Conservation (phyloP, 2,113 vertebrate genomes). For the Phrynosoma platyrhinos region DNA sequence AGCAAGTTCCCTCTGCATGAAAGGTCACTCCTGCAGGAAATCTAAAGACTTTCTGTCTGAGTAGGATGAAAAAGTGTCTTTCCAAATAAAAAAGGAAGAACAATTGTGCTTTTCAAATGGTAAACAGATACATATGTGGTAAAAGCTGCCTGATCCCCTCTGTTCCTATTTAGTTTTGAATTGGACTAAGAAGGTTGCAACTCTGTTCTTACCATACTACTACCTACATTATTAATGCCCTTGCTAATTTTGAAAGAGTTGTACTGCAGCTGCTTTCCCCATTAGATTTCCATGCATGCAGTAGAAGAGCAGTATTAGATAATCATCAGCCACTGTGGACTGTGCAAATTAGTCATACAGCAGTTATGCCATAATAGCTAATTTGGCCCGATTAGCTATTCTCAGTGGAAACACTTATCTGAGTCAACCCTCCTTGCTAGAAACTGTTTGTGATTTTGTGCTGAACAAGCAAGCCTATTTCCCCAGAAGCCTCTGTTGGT, state of each 20-base stretch:
- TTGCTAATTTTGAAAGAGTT: slow-evolving; percentile 13
- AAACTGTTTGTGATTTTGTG: slow-evolving; percentile 63
- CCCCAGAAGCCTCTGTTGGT: slow-evolving; percentile 46
- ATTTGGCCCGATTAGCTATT: slow-evolving; percentile 66
- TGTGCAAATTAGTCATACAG: slow-evolving; percentile 59
- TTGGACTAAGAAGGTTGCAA: not conserved
- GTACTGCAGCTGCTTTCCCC: not conserved
- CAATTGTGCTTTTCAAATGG: not conserved
- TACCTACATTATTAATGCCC: not conserved
- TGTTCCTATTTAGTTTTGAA: not conserved
- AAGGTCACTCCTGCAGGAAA: too few relatives aligned
- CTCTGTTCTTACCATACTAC: not conserved
- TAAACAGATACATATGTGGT: not conserved
- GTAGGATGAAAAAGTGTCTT: not conserved
- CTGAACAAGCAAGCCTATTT: slow-evolving; percentile 45
- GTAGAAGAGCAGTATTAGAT: slow-evolving; percentile 31
- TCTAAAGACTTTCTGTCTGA: not conserved
- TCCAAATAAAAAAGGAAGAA: not conserved
- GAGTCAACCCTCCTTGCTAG: slow-evolving; percentile 66
- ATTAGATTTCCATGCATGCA: not conserved
- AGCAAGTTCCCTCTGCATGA: not conserved
- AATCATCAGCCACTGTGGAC: slow-evolving; percentile 56
- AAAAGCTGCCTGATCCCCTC: not conserved
- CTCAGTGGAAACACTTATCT: slow-evolving; percentile 67
- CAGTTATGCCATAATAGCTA: slow-evolving; percentile 56